Percentiles rank a stretch among this genome's conserved stretches.
These are phyloP conservation scores for Laticauda laticaudata DNA, from an alignment of 2,113 vertebrate genomes.

Conservation along the genomic window DNA sequence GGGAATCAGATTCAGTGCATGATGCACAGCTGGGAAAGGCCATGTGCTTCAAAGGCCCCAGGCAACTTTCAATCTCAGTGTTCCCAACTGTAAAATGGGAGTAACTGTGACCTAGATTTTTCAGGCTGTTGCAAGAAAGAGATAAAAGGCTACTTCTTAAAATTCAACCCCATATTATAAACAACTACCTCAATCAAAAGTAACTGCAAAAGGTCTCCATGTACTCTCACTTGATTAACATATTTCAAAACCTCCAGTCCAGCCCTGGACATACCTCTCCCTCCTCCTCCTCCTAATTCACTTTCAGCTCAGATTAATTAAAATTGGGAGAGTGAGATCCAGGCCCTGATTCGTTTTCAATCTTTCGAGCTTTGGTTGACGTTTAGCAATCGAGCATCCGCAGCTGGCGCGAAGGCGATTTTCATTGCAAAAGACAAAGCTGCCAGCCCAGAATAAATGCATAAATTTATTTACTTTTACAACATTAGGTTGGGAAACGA, in stretches of 20 bases:
- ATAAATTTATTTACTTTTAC: background rate
- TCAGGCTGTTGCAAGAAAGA: background rate
- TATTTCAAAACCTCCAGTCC: background rate
- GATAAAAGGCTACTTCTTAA: background rate
- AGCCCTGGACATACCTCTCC: background rate
- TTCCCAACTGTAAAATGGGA: conserved; percentile 1
- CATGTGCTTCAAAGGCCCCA: accelerated
- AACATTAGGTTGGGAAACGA: background rate
- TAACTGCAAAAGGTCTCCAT: background rate
- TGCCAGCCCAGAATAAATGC: background rate
- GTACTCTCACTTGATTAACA: background rate
- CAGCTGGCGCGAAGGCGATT: background rate
- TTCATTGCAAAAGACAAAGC: background rate
- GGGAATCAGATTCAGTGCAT: background rate
- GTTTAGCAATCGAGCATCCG: background rate
- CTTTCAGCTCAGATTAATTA: background rate
- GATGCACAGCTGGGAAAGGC: background rate
- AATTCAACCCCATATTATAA: background rate
- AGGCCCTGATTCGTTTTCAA: background rate
- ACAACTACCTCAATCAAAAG: too few relatives aligned
- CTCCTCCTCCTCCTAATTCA: background rate
- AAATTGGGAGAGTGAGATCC: background rate
- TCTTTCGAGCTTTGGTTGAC: background rate
- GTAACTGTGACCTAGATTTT: background rate
- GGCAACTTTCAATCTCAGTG: background rate